Base-by-base conservation (phyloP, 1,140 invertebrate genomes). In the Brachionus calyciflorus region DNA sequence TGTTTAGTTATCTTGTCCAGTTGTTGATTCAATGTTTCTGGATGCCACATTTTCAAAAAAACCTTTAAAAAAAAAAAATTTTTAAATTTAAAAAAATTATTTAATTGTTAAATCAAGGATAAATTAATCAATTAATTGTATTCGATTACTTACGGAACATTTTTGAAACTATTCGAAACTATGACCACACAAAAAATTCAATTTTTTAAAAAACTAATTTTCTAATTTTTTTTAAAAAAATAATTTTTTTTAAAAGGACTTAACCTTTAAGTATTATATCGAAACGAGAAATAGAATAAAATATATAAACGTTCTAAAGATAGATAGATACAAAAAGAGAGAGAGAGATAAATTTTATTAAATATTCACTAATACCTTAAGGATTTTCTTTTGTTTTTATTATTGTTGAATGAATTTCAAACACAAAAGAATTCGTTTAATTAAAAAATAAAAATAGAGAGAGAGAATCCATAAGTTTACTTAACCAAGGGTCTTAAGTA, bases 1-100 rank as follows among this genome's bases (percentile, higher is more conserved):
- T 46, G 49, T 26, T 33, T 41, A 12, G 49, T 30, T 28, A 55
- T 10, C 10, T 55, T 55, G 30, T 76, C 73, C 10, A 55, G 33
- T 28, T 76, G 49, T 41, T 76, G 51, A 41, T 76, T 76, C 21
- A 76, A 40, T 21, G 57, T 57, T 57, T 76, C 73, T 19, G 49
- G 49, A 55, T 76, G 73, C 49, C 49, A 55, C 46, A 60, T 55
- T 76, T 76, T 76, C 37, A 76, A 48, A 76, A 76, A 76, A 17
- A 76, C 49, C 73, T 76, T 33, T 21, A 76, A 7, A 46, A 46
- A 55, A 14, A 55, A 60, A 33, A 17, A 60, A 60, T 60, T 60
- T 37, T 3, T 17, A 60, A 33, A 33, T 10, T 12, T 33, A 37
- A 33, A 9, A 60, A 7, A 37, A 21, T 33, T 37, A 19, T 37